A percentile compares a stretch with the other conserved stretches of the same genome.
Evolutionary conservation across 2,888 invertebrate species (phyloP).

Genomic region (Ctenicera cuprea): DNA sequence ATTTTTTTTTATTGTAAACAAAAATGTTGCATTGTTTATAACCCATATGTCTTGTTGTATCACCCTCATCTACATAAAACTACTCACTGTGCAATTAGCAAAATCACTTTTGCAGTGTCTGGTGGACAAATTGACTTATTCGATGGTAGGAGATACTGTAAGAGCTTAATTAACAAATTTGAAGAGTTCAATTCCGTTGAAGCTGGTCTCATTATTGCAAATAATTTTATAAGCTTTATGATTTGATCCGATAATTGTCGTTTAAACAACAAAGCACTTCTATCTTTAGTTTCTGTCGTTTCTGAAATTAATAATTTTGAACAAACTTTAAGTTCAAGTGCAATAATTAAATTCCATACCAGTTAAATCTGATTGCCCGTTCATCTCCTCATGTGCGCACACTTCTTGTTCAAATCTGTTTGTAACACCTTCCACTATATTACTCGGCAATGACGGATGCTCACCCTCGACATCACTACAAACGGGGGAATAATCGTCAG

Average conservation of each 20-base stretch:
- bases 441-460: neutral
- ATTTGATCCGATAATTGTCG: conserved; percentile 60
- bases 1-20: too few species aligned
- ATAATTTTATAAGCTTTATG: conserved; percentile 59
- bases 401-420: neutral
- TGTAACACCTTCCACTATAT: neutral
- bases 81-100: conserved; percentile 24
- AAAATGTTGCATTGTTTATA: too few species aligned
- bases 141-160: conserved; percentile 54
- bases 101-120: conserved; percentile 31
- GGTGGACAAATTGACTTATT: conserved; percentile 28
- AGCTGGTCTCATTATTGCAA: conserved; percentile 58
- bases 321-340: too few species aligned
- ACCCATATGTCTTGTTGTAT: too few species aligned
- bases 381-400: neutral
- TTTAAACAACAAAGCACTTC: conserved; percentile 52
- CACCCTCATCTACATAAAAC: neutral
- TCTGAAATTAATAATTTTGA: conserved; percentile 7
- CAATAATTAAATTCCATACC: too few species aligned
- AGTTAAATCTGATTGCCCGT: neutral
- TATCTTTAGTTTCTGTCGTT: neutral
- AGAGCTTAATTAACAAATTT: conserved; percentile 60
- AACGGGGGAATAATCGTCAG: conserved; percentile 81
- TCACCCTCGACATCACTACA: conserved; percentile 74
- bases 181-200: conserved; percentile 57